Evolutionary conservation across 2,888 invertebrate species (phyloP), one percentile per base, ranked within the genome.

Genomic region (Toxonevra muliebris): DNA sequence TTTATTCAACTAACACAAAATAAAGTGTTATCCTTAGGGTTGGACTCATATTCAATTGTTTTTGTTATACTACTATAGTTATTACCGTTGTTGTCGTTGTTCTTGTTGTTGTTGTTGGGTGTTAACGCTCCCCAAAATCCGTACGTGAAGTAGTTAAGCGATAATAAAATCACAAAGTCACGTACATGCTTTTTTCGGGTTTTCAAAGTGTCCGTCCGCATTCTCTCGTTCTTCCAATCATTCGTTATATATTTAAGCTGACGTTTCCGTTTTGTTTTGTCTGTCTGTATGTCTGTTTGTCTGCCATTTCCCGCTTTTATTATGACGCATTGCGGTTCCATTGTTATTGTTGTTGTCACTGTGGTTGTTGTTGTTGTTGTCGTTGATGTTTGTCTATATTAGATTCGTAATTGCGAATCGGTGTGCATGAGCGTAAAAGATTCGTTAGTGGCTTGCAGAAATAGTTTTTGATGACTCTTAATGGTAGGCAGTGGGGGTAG

Each of bases 81-180:
- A 41, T 65, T 50, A 19, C 50, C 7, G 53, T 60, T 55, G 61
- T 65, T 69, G 61, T 60, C 66, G 43, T 45, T 55, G 61, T 55
- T 63, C 40, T 17, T 45, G 52, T 60, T 40, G 4, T 10, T 61
- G 64, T 67, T 67, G 69, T 71, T 69, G 69, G 55, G 72, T 74
- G 71, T 71, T 73, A 71, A 73, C 71, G 71, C 65, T 65, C 57
- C 69, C 66, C 30, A 30, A 71, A 73, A 71, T 71, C 66, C 70
- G 65, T 73, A 75, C 75, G 75, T 75, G 75, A 68, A 68, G 67
- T 67, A 75, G 73, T 79, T 74, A 77, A 76, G 75, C 77, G 77
- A 76, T 77, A 80, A 82, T 82, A 80, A 82, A 81, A 80, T 79
- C 78, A 74, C 72, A 76, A 76, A 81, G 82, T 81, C 81, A 81